phyloP scores from a whole-genome alignment of 2,113 vertebrate genomes.

The Oenanthe oenanthe region DNA sequence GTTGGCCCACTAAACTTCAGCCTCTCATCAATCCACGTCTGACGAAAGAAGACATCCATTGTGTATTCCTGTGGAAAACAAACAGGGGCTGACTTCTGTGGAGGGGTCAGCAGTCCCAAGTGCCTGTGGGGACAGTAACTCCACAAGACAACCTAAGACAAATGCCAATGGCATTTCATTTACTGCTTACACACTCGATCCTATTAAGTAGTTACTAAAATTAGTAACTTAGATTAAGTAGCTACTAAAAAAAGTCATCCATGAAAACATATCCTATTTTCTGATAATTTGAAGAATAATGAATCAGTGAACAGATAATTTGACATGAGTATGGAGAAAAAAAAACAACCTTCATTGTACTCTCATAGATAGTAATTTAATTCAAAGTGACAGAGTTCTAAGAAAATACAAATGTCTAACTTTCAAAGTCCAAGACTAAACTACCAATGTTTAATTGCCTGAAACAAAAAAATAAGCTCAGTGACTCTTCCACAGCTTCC shows the following conservation, averaged over 20 bases:
- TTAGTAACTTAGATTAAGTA: not conserved
- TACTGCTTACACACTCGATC: not conserved
- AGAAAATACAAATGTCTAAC: not conserved
- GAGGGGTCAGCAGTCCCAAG: not conserved
- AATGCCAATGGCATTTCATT: not conserved
- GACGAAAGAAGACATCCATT: constrained; percentile 99
- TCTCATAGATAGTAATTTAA: not conserved
- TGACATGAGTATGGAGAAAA: not conserved
- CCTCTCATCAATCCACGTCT: constrained; percentile 94
- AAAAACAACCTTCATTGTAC: not conserved
- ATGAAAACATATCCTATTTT: not conserved
- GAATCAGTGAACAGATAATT: not conserved
- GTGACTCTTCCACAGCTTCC: not conserved
- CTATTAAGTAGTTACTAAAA: constrained; percentile 42
- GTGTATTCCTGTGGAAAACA: constrained; percentile 88
- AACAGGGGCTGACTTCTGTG: not conserved
- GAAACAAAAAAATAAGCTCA: not conserved
- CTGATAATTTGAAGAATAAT: not conserved
- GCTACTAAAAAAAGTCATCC: not conserved
- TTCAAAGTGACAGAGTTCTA: not conserved
- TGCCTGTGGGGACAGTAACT: not conserved
- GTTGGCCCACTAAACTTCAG: constrained; percentile 89
- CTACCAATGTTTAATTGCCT: not conserved
- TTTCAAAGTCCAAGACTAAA: not conserved
- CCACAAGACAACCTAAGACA: not conserved